Evolutionary conservation across 2,888 invertebrate genomes (phyloP).

Genomic region (Caenorhabditis becei): DNA sequence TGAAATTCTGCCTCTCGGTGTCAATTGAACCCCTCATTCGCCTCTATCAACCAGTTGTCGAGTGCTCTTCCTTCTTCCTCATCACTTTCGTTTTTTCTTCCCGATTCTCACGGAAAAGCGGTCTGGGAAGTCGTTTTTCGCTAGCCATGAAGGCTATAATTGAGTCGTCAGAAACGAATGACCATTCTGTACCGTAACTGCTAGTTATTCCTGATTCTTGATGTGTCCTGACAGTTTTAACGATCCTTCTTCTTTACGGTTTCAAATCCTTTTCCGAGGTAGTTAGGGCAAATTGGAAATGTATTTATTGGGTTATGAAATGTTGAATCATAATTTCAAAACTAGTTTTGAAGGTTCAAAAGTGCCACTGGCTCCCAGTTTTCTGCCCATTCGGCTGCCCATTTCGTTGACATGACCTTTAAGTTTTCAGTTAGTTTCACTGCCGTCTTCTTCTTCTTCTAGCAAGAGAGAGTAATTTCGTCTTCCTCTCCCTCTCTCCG

Average conservation of each 20-base stretch:
- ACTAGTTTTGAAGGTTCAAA: neutral
- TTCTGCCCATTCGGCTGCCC: neutral
- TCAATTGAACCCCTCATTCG: constrained; percentile 8
- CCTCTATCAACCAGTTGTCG: constrained; percentile 11
- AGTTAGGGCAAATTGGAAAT: too few relatives aligned
- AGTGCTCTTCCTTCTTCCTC: constrained; percentile 7
- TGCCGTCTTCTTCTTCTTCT: constrained; percentile 12
- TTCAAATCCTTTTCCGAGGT: too few relatives aligned
- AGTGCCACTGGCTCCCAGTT: neutral
- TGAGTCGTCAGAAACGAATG: constrained; percentile 29
- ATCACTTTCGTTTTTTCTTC: neutral
- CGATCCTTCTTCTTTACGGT: too few relatives aligned
- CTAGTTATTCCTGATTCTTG: neutral
- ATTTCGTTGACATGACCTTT: neutral
- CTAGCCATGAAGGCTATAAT: constrained; percentile 22
- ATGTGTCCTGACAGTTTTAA: too few relatives aligned
- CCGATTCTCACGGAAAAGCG: neutral
- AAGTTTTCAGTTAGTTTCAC: constrained; percentile 9
- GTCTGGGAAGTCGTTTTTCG: constrained; percentile 12
- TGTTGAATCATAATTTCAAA: too few relatives aligned
- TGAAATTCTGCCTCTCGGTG: constrained; percentile 18
- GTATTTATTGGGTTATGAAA: too few relatives aligned
- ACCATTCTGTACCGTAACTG: constrained; percentile 8
- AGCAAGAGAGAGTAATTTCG: constrained; percentile 8
- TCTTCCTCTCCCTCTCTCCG: constrained; percentile 10